Percentiles rank a stretch among this genome's conserved stretches.
Evolutionary conservation across 2,797 vertebrate genomes (phyloP).

Genomic region (Scolopax bukidnonensis): DNA sequence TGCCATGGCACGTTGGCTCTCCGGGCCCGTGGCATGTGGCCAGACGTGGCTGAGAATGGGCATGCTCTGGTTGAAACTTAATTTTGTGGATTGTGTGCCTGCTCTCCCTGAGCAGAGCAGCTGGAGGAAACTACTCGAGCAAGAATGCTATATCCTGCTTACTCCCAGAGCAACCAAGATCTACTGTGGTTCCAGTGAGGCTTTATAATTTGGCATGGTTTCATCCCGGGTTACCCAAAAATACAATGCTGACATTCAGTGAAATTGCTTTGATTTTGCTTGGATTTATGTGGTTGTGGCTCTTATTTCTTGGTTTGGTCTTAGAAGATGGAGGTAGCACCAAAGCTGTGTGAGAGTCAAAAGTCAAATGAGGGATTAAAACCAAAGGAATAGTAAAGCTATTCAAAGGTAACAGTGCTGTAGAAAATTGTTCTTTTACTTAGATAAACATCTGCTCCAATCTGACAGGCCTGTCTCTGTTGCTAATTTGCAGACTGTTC

Average conservation of each 20-base stretch:
- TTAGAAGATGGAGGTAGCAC: not conserved
- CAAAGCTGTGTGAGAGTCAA: not conserved
- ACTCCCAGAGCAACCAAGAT: not conserved
- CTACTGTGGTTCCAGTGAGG: not conserved
- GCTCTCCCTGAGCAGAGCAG: not conserved
- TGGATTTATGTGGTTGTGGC: not conserved
- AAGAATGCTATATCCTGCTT: not conserved
- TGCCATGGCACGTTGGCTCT: not conserved
- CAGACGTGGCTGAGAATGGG: not conserved
- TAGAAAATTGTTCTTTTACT: not conserved
- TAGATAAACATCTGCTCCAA: constrained; percentile 21
- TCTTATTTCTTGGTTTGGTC: not conserved
- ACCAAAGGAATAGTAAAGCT: not conserved
- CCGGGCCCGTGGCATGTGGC: not conserved
- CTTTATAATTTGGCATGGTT: not conserved
- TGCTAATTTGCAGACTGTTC: not conserved
- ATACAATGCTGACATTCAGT: not conserved
- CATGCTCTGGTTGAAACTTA: not conserved
- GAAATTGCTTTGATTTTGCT: not conserved
- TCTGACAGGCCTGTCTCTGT: not conserved
- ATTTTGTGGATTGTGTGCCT: not conserved
- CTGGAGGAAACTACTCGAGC: not conserved
- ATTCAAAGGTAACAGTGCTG: not conserved
- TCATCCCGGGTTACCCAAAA: not conserved
- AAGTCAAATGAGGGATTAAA: not conserved